phyloP scores from a whole-genome alignment of 2,113 vertebrate genomes.

The Parotia lawesii region DNA sequence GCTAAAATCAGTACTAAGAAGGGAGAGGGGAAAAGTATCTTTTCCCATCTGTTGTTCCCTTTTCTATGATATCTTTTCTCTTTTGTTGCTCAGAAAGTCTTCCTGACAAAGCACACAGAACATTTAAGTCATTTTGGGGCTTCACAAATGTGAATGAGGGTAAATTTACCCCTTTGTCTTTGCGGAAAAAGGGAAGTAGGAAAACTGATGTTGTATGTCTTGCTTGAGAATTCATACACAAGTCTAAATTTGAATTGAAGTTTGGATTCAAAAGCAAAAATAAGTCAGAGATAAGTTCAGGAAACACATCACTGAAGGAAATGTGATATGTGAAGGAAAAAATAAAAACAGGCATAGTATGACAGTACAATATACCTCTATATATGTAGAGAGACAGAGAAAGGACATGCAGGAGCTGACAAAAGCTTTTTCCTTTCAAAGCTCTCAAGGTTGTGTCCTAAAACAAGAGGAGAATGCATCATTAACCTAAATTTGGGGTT shows the following conservation, averaged over 20 bases:
- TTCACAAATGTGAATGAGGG: not conserved
- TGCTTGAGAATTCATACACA: not conserved
- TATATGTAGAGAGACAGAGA: not conserved
- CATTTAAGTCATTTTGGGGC: not conserved
- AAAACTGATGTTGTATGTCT: not conserved
- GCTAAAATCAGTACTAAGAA: not conserved
- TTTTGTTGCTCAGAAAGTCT: not conserved
- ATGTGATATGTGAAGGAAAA: not conserved
- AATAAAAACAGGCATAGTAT: not conserved
- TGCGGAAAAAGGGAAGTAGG: not conserved
- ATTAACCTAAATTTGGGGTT: not conserved
- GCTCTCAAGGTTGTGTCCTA: not conserved
- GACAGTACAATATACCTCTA: not conserved
- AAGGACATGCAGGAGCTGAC: not conserved
- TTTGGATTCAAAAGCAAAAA: not conserved
- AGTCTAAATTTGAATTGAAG: not conserved
- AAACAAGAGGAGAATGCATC: not conserved
- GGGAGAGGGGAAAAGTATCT: not conserved
- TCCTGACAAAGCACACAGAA: not conserved
- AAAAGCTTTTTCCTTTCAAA: not conserved
- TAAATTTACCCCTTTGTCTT: not conserved
- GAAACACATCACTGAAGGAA: not conserved
- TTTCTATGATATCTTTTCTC: not conserved
- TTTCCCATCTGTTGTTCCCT: not conserved
- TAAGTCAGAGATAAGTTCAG: not conserved